Conservation (phyloP, 2,888 invertebrate genomes). For the Micropterix aruncella region DNA sequence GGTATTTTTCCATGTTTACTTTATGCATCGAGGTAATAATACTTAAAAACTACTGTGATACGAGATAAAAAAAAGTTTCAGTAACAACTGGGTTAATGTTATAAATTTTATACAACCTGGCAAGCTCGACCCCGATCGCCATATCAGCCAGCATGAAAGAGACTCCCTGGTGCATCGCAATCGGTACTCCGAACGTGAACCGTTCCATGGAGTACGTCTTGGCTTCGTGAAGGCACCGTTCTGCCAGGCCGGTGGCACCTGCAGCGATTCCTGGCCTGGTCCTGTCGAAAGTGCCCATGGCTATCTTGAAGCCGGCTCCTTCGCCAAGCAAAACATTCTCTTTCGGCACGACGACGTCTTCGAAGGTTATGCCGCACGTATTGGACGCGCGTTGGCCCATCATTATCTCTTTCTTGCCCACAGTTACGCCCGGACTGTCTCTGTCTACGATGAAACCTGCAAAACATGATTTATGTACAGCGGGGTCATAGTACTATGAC, state of each 20-base stretch:
- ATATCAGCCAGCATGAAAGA: slow-evolving; percentile 94
- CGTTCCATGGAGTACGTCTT: slow-evolving; percentile 84
- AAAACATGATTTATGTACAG: too few relatives aligned
- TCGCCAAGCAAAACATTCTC: slow-evolving; percentile 52
- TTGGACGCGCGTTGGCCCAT: slow-evolving; percentile 65
- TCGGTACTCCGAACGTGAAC: slow-evolving; percentile 82
- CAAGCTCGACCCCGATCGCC: slow-evolving; percentile 78
- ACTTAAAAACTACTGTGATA: too few relatives aligned
- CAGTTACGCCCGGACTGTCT: slow-evolving; percentile 46
- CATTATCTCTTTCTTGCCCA: slow-evolving; percentile 53
- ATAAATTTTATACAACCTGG: slow-evolving; percentile 50
- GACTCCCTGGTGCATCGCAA: slow-evolving; percentile 76
- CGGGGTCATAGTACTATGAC: too few relatives aligned
- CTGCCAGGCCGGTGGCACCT: slow-evolving; percentile 81
- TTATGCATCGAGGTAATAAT: too few relatives aligned
- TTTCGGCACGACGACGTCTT: slow-evolving; percentile 58
- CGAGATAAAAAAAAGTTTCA: too few relatives aligned
- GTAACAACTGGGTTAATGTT: not conserved
- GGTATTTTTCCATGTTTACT: too few relatives aligned
- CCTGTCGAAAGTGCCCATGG: slow-evolving; percentile 60
- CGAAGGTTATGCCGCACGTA: slow-evolving; percentile 57
- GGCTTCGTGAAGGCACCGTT: slow-evolving; percentile 85
- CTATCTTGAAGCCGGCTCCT: slow-evolving; percentile 60
- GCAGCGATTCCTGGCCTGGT: slow-evolving; percentile 69
- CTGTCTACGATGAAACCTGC: slow-evolving; percentile 62